Evolutionary conservation across 2,113 vertebrate species (phyloP), one percentile per base, ranked within the genome.

Genomic region (Trematocara macrostoma): DNA sequence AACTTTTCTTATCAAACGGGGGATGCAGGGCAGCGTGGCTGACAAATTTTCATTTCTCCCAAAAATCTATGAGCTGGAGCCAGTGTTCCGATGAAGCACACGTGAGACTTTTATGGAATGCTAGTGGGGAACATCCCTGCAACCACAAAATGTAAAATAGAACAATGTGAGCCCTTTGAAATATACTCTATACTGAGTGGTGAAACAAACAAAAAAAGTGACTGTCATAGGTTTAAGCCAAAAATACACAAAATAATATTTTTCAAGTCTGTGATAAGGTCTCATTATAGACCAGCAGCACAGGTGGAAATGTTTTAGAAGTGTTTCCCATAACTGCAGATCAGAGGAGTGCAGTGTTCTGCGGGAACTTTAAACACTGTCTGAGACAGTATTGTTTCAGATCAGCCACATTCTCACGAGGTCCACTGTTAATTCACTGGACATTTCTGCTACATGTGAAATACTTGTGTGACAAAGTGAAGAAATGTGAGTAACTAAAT

Each of bases 1-100:
- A 76, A 93, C 93, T 83, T 89, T 88, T 80, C 86, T 85, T 82
- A 18, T 84, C 84, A 91, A 45, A 14, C 4, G 14, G 57, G 57
- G 71, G 53, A 16, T n/a, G 26, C 40, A 26, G 20, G 20, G 34
- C 35, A 53, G 84, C 6, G 0, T 26, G 23, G 59, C 7, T 35
- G 64, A 8, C 49, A 82, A 4, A 82, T 90, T 84, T 64, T 42
- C 42, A 85, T 78, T 34, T 88, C 12, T 64, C 6, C 14, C 16
- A 31, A 38, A 78, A 10, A 47, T 80, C 4, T 14, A 1, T 7
- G 45, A 15, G n/a, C 52, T 79, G 87, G 23, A 81, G 76, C 16
- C 7, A 8, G 40, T 20, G 56, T 31, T 26, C 40, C 7, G 2
- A 49, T 10, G 82, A 2, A 15, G 56, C 61, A 15, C 80, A 79